Base-by-base conservation (phyloP, 2,113 vertebrate species). In the Otus sunia region DNA sequence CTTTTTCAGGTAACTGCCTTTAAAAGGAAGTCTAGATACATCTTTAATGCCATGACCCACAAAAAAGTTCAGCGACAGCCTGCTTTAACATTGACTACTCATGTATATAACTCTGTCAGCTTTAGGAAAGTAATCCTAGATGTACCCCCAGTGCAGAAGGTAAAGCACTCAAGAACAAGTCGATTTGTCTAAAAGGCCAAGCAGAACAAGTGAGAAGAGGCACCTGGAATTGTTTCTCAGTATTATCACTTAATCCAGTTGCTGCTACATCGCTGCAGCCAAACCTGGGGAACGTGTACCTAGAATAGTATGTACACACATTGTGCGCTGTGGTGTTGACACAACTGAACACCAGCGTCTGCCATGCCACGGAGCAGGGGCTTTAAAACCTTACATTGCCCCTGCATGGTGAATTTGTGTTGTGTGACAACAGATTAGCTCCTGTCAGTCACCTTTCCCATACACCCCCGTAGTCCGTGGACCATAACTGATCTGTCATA, bases 381-480 rank as follows among this genome's bases (percentile, higher is more conserved):
- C 34, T 72, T 75, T n/a, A 21, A 66, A 64, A 8, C 23, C 27
- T 50, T 15, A 11, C 23, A 10, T 50, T 60, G 39, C 55, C 68
- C 34, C 36, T 39, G 3, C 0, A 0, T 16, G 20, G 62, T n/a
- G 27, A 56, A 25, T 68, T 20, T 56, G 27, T 43, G 23, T 37
- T 67, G 47, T 36, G 55, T 30, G 30, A 37, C 15, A 37, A 56
- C 59, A 60, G 21, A 12, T 30, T 13, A 37, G 34, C 23, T 72
- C 30, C 20, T 43, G 37, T 9, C 69, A 15, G 13, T 23, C 58
- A 58, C 56, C 34, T 21, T 56, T 47, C 62, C 36, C 58, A 62
- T 0, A 0, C 14, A 13, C 0, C 9, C 41, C 32, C 0, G 0
- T 16, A 74, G 43, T 4, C 59, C 0, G 0, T 34, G 47, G 52